These are phyloP conservation scores for Poecilia wingei DNA, from an alignment of 2,797 vertebrate species.

Conservation along the genomic window DNA sequence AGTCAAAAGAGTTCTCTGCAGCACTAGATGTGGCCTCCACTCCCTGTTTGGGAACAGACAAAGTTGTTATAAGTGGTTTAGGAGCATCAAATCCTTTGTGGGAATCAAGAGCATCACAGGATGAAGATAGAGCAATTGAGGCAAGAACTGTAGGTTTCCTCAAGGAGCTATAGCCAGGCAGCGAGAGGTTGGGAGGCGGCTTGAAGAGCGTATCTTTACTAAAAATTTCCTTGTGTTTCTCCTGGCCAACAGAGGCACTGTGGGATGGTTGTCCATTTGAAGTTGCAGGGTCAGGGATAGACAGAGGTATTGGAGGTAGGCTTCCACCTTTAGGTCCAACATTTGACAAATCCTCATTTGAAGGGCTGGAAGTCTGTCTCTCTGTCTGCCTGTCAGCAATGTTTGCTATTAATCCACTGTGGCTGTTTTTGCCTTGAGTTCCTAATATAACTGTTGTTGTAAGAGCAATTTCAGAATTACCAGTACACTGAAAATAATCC, in stretches of 20 bases:
- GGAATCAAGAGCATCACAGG: constrained; percentile 83
- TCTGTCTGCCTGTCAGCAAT: constrained; percentile 82
- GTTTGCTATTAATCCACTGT: constrained; percentile 86
- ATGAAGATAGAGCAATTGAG: constrained; percentile 62
- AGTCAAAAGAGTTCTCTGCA: constrained; percentile 92
- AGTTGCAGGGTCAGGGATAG: constrained; percentile 82
- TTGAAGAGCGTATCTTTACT: constrained; percentile 97
- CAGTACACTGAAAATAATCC: constrained; percentile 94
- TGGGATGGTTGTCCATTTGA: constrained; percentile 89
- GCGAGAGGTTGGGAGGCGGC: constrained; percentile 87
- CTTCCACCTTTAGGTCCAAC: constrained; percentile 83
- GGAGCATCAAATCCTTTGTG: constrained; percentile 89
- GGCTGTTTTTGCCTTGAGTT: constrained; percentile 88
- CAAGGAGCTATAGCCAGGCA: constrained; percentile 87
- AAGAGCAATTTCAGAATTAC: constrained; percentile 89
- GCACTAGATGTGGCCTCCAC: constrained; percentile 79
- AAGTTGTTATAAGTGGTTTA: constrained; percentile 81
- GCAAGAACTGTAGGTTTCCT: constrained; percentile 75
- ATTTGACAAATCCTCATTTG: constrained; percentile 86
- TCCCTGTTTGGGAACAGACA: constrained; percentile 74
- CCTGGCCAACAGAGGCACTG: constrained; percentile 86
- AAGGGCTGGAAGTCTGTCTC: constrained; percentile 84
- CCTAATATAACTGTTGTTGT: constrained; percentile 87
- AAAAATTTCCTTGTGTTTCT: constrained; percentile 96
- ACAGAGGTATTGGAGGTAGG: constrained; percentile 78